Percentiles rank a stretch among this genome's conserved stretches.
Evolutionary conservation across 2,113 vertebrate genomes (phyloP).

Genomic region (Sterrhoptilus dennistouni): DNA sequence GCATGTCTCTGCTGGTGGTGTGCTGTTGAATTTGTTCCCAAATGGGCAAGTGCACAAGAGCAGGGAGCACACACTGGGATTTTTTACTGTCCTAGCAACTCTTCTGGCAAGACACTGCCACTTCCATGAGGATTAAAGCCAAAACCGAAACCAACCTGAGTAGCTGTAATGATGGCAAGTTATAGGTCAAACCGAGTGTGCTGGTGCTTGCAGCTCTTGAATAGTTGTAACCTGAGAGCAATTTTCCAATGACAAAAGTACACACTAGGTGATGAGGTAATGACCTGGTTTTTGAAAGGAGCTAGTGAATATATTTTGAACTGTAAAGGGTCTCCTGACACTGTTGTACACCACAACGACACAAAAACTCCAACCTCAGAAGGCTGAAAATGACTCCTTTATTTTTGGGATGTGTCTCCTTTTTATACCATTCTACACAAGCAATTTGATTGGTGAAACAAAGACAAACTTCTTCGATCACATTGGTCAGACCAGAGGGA

Average conservation of each 20-base stretch:
- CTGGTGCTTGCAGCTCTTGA: background rate
- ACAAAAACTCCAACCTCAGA: too few relatives aligned
- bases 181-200: background rate
- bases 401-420: too few relatives aligned
- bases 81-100: background rate
- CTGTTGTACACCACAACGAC: too few relatives aligned
- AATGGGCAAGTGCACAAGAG: background rate
- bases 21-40: background rate
- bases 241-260: background rate
- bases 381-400: too few relatives aligned
- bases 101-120: background rate
- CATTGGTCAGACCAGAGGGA: too few relatives aligned
- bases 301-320: background rate
- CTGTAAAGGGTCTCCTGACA: background rate
- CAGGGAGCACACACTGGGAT: background rate
- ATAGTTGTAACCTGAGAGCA: background rate
- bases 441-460: too few relatives aligned
- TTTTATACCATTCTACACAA: too few relatives aligned
- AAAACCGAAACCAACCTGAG: background rate
- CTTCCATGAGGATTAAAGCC: background rate
- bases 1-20: background rate
- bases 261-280: background rate
- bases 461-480: too few relatives aligned
- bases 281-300: background rate
- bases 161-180: background rate